Conservation (phyloP, 2,888 invertebrate genomes). For the Kryphioiulus occultus region DNA sequence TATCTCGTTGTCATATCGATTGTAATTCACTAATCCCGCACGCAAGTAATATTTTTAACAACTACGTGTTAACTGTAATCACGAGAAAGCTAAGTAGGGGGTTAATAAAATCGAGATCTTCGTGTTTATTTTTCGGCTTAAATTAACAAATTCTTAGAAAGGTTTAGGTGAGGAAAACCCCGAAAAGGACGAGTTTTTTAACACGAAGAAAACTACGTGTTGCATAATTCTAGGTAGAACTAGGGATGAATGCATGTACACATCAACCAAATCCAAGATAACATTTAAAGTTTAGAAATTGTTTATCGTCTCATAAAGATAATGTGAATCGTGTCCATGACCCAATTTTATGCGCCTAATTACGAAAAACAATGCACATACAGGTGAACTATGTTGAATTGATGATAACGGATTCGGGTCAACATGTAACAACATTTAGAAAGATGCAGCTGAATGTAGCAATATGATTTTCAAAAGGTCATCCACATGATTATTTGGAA, state of each 20-base stretch:
- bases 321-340: conserved; percentile 15
- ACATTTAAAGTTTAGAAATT: background rate
- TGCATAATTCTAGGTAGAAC: background rate
- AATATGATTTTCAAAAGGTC: background rate
- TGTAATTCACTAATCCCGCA: background rate
- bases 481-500: background rate
- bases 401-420: background rate
- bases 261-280: background rate
- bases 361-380: background rate
- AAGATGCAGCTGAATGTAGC: background rate
- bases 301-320: background rate
- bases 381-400: background rate
- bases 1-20: background rate
- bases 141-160: background rate
- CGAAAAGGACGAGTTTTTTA: background rate
- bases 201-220: background rate
- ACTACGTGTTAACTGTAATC: background rate
- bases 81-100: background rate
- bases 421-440: background rate
- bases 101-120: background rate
- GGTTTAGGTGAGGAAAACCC: background rate
- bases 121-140: background rate
- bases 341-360: background rate
- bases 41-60: background rate
- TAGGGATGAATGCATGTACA: background rate